These are phyloP conservation scores for Epinotia bilunana DNA, from an alignment of 2,888 invertebrate species.

Conservation along the genomic window DNA sequence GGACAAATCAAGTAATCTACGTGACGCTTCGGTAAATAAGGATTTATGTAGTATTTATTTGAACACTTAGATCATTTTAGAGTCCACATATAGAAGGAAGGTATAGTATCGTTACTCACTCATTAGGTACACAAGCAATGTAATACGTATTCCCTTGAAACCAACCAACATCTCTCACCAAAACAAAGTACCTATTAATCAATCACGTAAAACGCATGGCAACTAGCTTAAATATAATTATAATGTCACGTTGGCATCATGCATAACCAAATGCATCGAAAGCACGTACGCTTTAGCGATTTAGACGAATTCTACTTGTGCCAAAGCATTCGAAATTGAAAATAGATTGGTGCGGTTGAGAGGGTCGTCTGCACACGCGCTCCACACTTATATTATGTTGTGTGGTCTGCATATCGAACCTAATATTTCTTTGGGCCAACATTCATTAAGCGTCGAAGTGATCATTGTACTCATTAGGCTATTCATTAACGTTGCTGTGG, in stretches of 20 bases:
- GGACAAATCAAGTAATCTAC: not conserved
- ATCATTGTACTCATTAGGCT: not conserved
- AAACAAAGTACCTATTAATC: not conserved
- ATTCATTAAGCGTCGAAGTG: constrained; percentile 29
- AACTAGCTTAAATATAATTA: constrained; percentile 13
- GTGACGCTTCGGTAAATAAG: not conserved
- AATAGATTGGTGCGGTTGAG: constrained; percentile 52
- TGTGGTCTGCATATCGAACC: constrained; percentile 39
- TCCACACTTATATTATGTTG: constrained; percentile 21
- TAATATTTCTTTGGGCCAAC: constrained; percentile 30
- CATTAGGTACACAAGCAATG: not conserved
- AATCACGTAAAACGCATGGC: not conserved
- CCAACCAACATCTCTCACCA: not conserved
- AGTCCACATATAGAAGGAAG: not conserved
- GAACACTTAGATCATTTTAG: not conserved
- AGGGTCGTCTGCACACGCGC: constrained; percentile 44
- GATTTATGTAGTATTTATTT: not conserved
- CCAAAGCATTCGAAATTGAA: constrained; percentile 52
- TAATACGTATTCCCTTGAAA: not conserved
- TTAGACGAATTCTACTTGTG: constrained; percentile 51
- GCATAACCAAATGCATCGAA: constrained; percentile 29
- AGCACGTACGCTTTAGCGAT: constrained; percentile 42
- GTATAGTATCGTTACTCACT: not conserved
- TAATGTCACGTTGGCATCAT: constrained; percentile 23
- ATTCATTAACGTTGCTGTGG: no score